A percentile compares a stretch with the other conserved stretches of the same genome.
These are phyloP conservation scores for Bungarus multicinctus DNA, from an alignment of 2,113 vertebrate genomes.

Conservation along the genomic window DNA sequence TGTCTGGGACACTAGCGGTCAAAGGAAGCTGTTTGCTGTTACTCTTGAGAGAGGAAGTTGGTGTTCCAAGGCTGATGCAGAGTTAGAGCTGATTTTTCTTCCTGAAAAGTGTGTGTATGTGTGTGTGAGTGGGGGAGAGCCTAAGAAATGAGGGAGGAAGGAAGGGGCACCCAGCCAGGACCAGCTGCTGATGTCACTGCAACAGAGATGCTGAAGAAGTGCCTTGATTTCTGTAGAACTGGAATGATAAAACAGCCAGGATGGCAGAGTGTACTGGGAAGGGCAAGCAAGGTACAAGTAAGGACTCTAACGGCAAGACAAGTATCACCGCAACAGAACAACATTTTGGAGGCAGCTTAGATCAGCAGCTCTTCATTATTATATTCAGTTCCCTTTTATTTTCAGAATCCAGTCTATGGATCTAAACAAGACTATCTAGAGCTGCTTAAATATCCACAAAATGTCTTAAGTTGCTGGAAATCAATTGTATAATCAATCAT, in stretches of 20 bases:
- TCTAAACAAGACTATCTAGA: background rate
- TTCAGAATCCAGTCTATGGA: background rate
- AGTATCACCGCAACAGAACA: background rate
- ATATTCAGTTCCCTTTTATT: background rate
- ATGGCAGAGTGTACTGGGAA: background rate
- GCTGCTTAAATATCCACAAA: background rate
- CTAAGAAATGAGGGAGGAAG: conserved; percentile 49
- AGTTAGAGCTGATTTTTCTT: conserved; percentile 8
- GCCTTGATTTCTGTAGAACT: background rate
- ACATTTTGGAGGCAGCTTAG: background rate
- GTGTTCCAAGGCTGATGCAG: conserved; percentile 40
- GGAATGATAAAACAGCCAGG: background rate
- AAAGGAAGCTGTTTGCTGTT: conserved; percentile 53
- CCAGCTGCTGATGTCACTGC: fast-evolving
- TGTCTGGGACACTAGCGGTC: conserved; percentile 60
- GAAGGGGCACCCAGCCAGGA: conserved; percentile 45
- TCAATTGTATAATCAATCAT: background rate
- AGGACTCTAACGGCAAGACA: background rate
- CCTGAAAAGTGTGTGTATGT: conserved; percentile 9
- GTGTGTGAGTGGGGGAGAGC: background rate
- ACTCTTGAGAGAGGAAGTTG: conserved; percentile 33
- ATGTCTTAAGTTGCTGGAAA: background rate
- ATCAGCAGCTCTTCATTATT: background rate
- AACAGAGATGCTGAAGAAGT: background rate
- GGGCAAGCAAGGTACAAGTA: background rate